Evolutionary conservation across 2,113 vertebrate species (phyloP).

Genomic region (Corydoras sp.): DNA sequence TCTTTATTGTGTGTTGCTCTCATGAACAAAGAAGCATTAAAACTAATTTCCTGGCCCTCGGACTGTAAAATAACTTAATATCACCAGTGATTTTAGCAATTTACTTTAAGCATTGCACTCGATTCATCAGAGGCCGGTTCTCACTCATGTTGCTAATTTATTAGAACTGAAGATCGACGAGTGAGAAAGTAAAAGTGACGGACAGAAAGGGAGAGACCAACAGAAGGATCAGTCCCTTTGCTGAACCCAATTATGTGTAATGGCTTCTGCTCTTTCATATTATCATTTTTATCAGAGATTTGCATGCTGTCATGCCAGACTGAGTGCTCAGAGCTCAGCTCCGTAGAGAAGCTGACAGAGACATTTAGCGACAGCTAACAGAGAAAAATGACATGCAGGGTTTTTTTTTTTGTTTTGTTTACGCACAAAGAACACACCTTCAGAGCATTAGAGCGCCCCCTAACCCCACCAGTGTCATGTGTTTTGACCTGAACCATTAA

Average conservation of each 20-base stretch:
- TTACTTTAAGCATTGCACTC: conserved; percentile 32
- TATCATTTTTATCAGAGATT: conserved; percentile 51
- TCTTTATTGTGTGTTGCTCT: neutral
- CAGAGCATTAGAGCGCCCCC: too few species aligned
- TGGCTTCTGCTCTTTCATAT: conserved; percentile 41
- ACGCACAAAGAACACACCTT: too few species aligned
- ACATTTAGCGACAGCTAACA: conserved; percentile 9
- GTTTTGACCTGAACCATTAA: too few species aligned
- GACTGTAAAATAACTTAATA: conserved; percentile 34
- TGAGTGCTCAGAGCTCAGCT: conserved; percentile 41
- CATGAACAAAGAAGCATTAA: conserved; percentile 31
- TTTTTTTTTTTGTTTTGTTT: neutral
- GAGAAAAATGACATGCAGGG: neutral
- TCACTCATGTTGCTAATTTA: conserved; percentile 36
- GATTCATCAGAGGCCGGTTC: conserved; percentile 27
- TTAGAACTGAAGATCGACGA: conserved; percentile 28
- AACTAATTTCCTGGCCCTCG: conserved; percentile 27
- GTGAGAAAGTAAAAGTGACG: conserved; percentile 25
- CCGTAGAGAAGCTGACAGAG: conserved; percentile 24
- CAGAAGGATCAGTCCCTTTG: conserved; percentile 20
- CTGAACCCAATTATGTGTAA: conserved; percentile 28
- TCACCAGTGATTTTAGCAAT: conserved; percentile 40
- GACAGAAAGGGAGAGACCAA: conserved; percentile 10
- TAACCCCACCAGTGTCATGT: too few species aligned
- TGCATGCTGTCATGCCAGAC: conserved; percentile 50